Base-by-base conservation (phyloP, 2,888 invertebrate genomes). In the Synergus japonicus region DNA sequence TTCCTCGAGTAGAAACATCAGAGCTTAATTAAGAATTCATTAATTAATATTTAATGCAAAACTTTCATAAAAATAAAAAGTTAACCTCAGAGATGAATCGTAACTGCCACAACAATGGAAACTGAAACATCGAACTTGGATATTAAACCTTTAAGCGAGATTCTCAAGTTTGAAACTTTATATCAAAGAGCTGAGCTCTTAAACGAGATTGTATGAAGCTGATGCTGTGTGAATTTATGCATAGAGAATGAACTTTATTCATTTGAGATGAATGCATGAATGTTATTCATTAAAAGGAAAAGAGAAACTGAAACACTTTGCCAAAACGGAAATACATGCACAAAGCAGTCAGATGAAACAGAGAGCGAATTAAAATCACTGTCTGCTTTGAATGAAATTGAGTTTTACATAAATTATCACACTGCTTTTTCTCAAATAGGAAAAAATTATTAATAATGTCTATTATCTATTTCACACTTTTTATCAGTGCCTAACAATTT, bases 241-340 rank as follows among this genome's bases (percentile, higher is more conserved):
- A 37, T 54, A 49, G 54, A 41, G n/a, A 49, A 49, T 29, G n/a
- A 73, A 73, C 54, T 54, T 54, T 43, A n/a, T 73, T 46, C 29
- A 69, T 15, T 49, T 37, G 29, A 46, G 15, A 37, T 29, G 9
- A 49, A 73, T 54, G 49, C 49, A 60, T 13, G 46, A 69, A 37
- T 49, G 73, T 37, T 73, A 37, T 15, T 37, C 46, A 73, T 69
- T 73, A 73, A 54, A 37, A 73, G 10, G 49, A 73, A 37, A 37
- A 54, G 44, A 18, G 7, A 46, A 67, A 22, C 49, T 69, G 29
- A 10, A 46, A 69, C 49, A 9, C 49, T 73, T 15, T 37, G 13
- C n/a, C 4, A 54, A 29, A 29, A 7, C 22, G 49, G 22, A 69
- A 69, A 15, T 49, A 37, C 22, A 46, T 15, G 46, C 29, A 49